phyloP scores from a whole-genome alignment of 1,140 invertebrate species.

The Drosophila persimilis region DNA sequence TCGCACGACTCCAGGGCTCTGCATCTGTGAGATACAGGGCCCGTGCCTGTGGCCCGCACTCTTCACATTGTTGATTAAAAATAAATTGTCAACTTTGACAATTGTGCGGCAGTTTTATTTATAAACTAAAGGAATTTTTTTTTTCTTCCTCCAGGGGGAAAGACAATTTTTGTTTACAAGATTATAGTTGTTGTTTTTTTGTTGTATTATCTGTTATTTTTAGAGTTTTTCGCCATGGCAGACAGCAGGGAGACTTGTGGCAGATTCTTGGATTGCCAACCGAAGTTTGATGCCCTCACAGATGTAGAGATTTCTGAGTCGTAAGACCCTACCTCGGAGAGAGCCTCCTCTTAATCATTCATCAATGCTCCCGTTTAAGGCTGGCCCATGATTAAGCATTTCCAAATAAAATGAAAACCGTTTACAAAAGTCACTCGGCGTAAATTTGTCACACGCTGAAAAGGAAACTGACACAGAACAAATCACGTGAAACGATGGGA shows the following conservation, averaged over 20 bases:
- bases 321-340: too few relatives aligned
- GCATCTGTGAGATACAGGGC: conserved; percentile 47
- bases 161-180: conserved; percentile 45
- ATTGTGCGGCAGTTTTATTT: conserved; percentile 66
- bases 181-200: conserved; percentile 26
- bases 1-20: conserved; percentile 9
- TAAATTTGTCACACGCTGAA: conserved; percentile 46
- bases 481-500: conserved; percentile 45
- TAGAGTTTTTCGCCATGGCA: conserved; percentile 42
- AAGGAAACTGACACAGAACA: conserved; percentile 35
- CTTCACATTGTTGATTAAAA: conserved; percentile 69
- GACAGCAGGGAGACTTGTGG: conserved; percentile 68
- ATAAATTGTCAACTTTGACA: conserved; percentile 80
- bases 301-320: too few relatives aligned
- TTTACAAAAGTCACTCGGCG: conserved; percentile 39
- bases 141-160: conserved; percentile 18
- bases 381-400: conserved; percentile 27
- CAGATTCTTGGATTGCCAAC: conserved; percentile 14
- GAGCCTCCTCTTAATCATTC: conserved; percentile 1
- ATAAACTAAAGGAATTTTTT: conserved; percentile 61
- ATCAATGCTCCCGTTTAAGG: conserved; percentile 4
- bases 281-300: too few relatives aligned
- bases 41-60: conserved; percentile 3
- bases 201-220: conserved; percentile 62
- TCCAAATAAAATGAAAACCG: conserved; percentile 24